Conservation (phyloP, 2,113 vertebrate species). For the Tylochromis polylepis region DNA sequence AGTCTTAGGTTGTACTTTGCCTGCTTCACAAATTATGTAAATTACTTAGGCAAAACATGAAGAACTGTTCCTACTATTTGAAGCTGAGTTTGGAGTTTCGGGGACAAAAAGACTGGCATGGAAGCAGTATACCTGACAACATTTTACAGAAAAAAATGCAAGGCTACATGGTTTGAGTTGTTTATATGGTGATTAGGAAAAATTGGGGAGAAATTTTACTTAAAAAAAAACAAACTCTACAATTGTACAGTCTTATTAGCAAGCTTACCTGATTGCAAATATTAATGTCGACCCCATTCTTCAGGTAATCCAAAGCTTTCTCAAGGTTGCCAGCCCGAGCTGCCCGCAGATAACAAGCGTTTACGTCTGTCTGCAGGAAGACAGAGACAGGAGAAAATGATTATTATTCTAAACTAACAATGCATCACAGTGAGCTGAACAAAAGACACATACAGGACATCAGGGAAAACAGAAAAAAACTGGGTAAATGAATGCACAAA, state of each 20-base stretch:
- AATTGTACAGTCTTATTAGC: background rate
- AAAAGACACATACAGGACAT: background rate
- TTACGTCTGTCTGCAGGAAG: constrained; percentile 86
- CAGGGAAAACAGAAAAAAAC: background rate
- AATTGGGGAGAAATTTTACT: background rate
- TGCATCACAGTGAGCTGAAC: background rate
- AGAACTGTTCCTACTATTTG: background rate
- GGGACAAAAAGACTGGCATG: background rate
- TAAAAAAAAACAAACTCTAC: background rate
- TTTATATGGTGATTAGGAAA: background rate
- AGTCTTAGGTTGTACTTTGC: background rate
- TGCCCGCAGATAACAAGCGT: constrained; percentile 93
- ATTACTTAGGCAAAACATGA: too few relatives aligned
- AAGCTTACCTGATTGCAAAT: constrained; percentile 92
- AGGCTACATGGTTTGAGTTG: background rate
- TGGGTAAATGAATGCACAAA: background rate
- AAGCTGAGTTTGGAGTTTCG: background rate
- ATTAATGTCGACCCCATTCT: constrained; percentile 97
- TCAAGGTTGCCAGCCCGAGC: constrained; percentile 94
- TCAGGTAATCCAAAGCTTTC: constrained; percentile 96
- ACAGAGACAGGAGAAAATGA: background rate
- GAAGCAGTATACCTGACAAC: background rate
- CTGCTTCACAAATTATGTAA: background rate
- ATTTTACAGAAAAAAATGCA: background rate
- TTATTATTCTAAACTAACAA: background rate